A percentile compares a stretch with the other conserved stretches of the same genome.
Evolutionary conservation across 2,797 vertebrate genomes (phyloP).

Genomic region (Remorina albescens): DNA sequence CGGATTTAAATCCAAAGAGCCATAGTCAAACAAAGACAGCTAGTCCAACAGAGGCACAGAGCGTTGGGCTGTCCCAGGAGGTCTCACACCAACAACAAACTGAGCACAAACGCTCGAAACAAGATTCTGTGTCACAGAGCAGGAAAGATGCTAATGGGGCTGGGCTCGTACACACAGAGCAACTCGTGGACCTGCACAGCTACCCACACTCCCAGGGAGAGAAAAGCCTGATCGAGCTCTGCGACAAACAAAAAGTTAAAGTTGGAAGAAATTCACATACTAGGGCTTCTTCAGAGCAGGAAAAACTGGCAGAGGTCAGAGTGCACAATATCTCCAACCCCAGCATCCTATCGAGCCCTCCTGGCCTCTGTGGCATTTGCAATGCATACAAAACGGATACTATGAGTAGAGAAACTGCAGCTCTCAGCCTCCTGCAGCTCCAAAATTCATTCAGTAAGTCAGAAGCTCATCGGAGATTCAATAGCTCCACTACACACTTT

Average conservation of each 20-base stretch:
- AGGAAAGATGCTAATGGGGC: constrained; percentile 26
- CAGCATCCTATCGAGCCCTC: constrained; percentile 30
- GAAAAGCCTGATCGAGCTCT: constrained; percentile 9
- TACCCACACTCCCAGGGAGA: constrained; percentile 47
- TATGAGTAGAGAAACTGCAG: constrained; percentile 27
- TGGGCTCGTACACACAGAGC: constrained; percentile 62
- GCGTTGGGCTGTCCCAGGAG: constrained; percentile 41
- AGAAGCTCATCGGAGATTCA: constrained; percentile 75
- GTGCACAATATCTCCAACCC: constrained; percentile 19
- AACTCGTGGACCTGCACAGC: constrained; percentile 60
- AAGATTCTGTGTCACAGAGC: constrained; percentile 28
- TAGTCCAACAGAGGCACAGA: constrained; percentile 25
- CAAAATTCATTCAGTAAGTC: constrained; percentile 85
- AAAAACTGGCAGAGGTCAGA: constrained; percentile 1
- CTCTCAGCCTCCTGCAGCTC: constrained; percentile 75
- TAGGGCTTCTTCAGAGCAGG: constrained; percentile 12
- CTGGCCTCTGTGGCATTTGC: constrained; percentile 32
- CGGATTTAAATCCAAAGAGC: constrained; percentile 34
- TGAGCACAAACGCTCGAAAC: constrained; percentile 25
- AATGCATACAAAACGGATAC: constrained; percentile 28
- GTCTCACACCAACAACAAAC: constrained; percentile 29
- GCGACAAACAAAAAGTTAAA: constrained; percentile 53
- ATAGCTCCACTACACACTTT: constrained; percentile 64
- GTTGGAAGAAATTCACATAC: constrained; percentile 43
- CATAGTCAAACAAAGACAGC: constrained; percentile 27